Evolutionary conservation across 1,140 invertebrate genomes (phyloP), one percentile per base, ranked within the genome.

Genomic region (Aethina tumida): DNA sequence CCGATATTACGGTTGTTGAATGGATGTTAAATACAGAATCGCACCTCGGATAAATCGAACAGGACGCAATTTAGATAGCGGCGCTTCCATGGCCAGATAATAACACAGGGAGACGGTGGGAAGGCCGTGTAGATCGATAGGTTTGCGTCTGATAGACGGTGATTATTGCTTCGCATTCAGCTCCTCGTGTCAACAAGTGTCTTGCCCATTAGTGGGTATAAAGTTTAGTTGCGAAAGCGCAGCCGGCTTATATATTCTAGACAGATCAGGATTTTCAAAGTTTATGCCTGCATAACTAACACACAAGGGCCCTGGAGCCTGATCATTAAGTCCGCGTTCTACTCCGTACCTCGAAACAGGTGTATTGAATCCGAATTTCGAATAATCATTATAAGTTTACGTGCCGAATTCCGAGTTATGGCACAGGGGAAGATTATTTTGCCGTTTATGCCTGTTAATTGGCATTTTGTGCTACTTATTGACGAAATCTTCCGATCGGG

Each of bases 371-470:
- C 13, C 12, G 12, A 32, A n/a, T n/a, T 32, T 15, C 30, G 14
- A 32, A 15, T 32, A 18, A 32, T 32, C 14, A 32, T n/a, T 32
- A 32, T 13, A 32, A 17, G 12, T 12, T 12, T 12, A 12, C 32
- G 32, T 34, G 32, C 32, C 32, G 12, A 34, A 34, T 34, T 34
- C 12, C n/a, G n/a, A n/a, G n/a, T n/a, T n/a, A n/a, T n/a, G n/a
- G n/a, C n/a, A n/a, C n/a, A n/a, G n/a, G n/a, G n/a, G n/a, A n/a
- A n/a, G n/a, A n/a, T n/a, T n/a, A n/a, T n/a, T n/a, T n/a, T n/a
- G n/a, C n/a, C n/a, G n/a, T n/a, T n/a, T n/a, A n/a, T n/a, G n/a
- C n/a, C n/a, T n/a, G n/a, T n/a, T n/a, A n/a, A n/a, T n/a, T n/a
- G n/a, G n/a, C n/a, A n/a, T n/a, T n/a, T n/a, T n/a, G n/a, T n/a